These are phyloP conservation scores for Sebastes jordani DNA, from an alignment of 2,797 vertebrate genomes.

Conservation along the genomic window DNA sequence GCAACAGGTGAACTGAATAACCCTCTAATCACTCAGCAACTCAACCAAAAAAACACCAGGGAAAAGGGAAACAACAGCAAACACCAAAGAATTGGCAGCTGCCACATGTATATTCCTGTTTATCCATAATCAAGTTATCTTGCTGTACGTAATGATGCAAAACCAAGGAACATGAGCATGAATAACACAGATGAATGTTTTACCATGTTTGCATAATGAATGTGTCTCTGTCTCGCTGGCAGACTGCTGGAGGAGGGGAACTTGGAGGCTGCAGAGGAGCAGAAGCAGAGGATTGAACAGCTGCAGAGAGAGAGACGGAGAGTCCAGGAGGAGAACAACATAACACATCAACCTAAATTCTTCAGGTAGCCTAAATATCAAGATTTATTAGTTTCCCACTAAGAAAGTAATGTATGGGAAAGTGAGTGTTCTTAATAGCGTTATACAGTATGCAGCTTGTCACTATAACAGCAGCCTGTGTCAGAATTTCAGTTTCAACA, in stretches of 20 bases:
- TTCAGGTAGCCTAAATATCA: conserved; percentile 85
- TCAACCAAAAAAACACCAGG: too few species aligned
- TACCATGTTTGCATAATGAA: conserved; percentile 17
- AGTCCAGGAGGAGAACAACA: conserved; percentile 87
- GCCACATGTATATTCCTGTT: not conserved
- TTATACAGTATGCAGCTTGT: not conserved
- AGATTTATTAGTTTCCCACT: not conserved
- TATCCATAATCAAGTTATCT: not conserved
- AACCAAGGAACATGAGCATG: not conserved
- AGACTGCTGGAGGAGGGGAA: conserved; percentile 96
- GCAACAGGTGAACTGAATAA: too few species aligned
- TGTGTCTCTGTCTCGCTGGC: conserved; percentile 33
- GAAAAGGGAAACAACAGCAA: too few species aligned
- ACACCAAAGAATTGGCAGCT: too few species aligned
- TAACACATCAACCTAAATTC: conserved; percentile 91
- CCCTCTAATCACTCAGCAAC: too few species aligned
- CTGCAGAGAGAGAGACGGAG: conserved; percentile 91
- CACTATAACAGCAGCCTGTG: not conserved
- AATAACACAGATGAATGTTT: conserved; percentile 26
- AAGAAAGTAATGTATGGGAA: not conserved
- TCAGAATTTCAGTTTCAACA: not conserved
- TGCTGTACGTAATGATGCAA: not conserved
- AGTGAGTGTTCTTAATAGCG: not conserved
- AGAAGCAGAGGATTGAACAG: conserved; percentile 95
- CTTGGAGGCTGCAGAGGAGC: conserved; percentile 89